Percentiles rank a stretch among this genome's conserved stretches.
Evolutionary conservation across 2,113 vertebrate genomes (phyloP).

Genomic region (Zosterops hypoxanthus): DNA sequence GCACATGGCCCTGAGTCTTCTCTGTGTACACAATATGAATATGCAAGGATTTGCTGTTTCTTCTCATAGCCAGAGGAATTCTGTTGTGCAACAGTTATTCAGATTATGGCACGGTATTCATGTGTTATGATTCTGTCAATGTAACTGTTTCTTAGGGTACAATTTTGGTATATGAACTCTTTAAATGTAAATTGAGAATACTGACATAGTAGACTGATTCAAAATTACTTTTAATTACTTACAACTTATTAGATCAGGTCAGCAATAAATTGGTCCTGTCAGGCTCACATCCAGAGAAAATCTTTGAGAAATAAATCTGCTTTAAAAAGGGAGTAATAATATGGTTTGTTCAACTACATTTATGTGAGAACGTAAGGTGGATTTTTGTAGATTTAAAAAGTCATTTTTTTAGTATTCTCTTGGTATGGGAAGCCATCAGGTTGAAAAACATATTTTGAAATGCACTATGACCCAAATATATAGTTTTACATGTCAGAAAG

Average conservation of each 20-base stretch:
- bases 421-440: neutral
- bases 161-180: neutral
- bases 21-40: neutral
- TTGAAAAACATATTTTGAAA: neutral
- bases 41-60: neutral
- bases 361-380: neutral
- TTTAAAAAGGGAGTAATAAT: neutral
- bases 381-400: neutral
- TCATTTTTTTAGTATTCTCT: neutral
- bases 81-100: neutral
- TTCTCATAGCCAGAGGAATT: neutral
- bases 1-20: neutral
- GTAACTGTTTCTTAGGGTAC: neutral
- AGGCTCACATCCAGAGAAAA: neutral
- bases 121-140: neutral
- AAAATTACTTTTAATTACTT: neutral
- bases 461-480: accelerated
- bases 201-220: neutral
- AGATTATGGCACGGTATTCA: neutral
- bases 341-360: neutral
- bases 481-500: neutral
- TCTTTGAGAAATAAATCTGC: neutral
- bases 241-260: neutral
- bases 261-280: neutral
- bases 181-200: neutral